Percentiles rank a stretch among this genome's conserved stretches.
These are phyloP conservation scores for Sinocyclocheilus anshuiensis DNA, from an alignment of 2,113 vertebrate genomes.

Conservation along the genomic window DNA sequence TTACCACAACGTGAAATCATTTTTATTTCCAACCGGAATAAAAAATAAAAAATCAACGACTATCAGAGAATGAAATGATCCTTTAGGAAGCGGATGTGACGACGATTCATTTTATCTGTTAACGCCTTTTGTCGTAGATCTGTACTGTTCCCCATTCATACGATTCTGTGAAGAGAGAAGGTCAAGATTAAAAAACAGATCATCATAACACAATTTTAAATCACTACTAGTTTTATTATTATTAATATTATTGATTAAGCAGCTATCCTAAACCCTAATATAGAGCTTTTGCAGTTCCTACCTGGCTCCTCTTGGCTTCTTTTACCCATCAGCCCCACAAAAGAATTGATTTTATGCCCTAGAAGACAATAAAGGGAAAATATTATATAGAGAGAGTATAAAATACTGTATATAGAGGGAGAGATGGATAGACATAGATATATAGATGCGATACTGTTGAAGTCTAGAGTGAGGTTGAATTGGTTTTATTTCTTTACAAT, in stretches of 20 bases:
- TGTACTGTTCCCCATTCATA: conserved; percentile 85
- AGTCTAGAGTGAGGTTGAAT: neutral
- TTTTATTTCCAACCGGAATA: conserved; percentile 75
- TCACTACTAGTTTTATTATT: neutral
- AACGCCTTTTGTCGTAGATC: conserved; percentile 83
- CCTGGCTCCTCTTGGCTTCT: conserved; percentile 90
- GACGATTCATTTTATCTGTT: conserved; percentile 53
- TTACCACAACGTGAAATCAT: conserved; percentile 66
- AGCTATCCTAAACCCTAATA: neutral
- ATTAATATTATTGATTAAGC: neutral
- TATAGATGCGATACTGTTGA: neutral
- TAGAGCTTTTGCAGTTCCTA: conserved; percentile 61
- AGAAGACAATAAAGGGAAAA: conserved; percentile 51
- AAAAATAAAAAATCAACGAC: conserved; percentile 59
- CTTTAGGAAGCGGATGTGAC: conserved; percentile 56
- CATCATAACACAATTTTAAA: neutral
- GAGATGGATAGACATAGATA: neutral
- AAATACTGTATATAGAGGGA: neutral
- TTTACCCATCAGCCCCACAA: conserved; percentile 98
- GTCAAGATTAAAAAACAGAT: neutral
- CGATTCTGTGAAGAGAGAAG: conserved; percentile 74
- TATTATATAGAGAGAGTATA: neutral
- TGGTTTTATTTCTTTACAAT: neutral
- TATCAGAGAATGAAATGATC: conserved; percentile 71
- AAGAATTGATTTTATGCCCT: conserved; percentile 97